phyloP scores from a whole-genome alignment of 2,113 vertebrate genomes.

The Salminus brasiliensis region DNA sequence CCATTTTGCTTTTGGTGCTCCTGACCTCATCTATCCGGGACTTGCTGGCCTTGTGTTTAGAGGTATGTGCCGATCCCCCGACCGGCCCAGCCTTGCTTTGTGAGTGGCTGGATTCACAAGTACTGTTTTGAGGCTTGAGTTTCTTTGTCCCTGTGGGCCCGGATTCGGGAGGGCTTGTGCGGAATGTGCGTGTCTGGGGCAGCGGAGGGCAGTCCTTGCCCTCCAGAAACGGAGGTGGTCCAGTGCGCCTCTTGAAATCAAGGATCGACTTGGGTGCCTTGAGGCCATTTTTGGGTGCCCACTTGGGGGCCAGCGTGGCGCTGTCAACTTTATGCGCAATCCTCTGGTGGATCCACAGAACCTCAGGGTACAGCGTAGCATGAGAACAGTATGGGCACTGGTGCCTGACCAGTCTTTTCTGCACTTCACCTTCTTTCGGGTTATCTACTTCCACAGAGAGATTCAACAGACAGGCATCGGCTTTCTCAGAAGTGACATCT shows the following conservation, averaged over 20 bases:
- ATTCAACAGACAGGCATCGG: slow-evolving; percentile 64
- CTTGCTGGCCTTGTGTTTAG: slow-evolving; percentile 43
- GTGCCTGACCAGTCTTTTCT: slow-evolving; percentile 80
- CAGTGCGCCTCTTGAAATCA: slow-evolving; percentile 83
- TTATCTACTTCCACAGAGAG: slow-evolving; percentile 55
- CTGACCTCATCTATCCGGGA: slow-evolving; percentile 46
- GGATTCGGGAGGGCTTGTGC: slow-evolving; percentile 81
- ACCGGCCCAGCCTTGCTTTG: slow-evolving; percentile 30
- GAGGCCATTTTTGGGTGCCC: slow-evolving; percentile 82
- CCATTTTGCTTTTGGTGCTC: slow-evolving; percentile 40
- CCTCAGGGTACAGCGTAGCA: slow-evolving; percentile 89
- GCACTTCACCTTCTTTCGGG: slow-evolving; percentile 54
- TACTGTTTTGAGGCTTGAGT: slow-evolving; percentile 45
- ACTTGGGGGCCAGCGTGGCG: slow-evolving; percentile 82
- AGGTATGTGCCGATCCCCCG: slow-evolving; percentile 1
- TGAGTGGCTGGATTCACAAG: slow-evolving; percentile 30
- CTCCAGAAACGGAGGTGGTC: slow-evolving; percentile 87
- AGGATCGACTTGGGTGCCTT: slow-evolving; percentile 77
- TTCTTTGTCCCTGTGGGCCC: slow-evolving; percentile 28
- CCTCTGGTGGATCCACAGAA: slow-evolving; percentile 94
- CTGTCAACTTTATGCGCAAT: slow-evolving; percentile 89
- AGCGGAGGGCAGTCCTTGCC: slow-evolving; percentile 92
- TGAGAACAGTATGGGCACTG: slow-evolving; percentile 90
- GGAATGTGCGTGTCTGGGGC: slow-evolving; percentile 77
- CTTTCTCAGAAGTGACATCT: slow-evolving; percentile 33